Evolutionary conservation across 1,140 invertebrate genomes (phyloP), one percentile per base, ranked within the genome.

Genomic region (Neodiprion lecontei): DNA sequence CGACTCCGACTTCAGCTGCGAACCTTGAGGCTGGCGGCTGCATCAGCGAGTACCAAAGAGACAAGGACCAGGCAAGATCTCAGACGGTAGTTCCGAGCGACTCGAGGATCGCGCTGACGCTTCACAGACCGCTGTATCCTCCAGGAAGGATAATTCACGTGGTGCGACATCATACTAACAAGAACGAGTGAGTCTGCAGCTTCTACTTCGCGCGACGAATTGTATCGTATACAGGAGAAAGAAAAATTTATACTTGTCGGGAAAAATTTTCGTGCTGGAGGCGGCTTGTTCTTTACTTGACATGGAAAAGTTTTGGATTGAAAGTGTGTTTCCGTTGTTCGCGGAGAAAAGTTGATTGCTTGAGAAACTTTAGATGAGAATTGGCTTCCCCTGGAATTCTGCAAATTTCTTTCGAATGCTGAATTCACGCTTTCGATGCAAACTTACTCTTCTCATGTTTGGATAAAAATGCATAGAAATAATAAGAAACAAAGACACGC

Each of bases 61-160:
- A 91, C 70, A 92, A 91, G 83, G 87, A 91, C 74, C 84, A 87
- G 66, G 91, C 92, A 9, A 88, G 92, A 53, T 90, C 90, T 14
- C 90, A 91, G 71, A 91, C 91, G 17, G 89, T 93, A 69, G 91
- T 95, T 87, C 91, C 94, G 7, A 91, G 90, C 72, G 93, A 94
- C 80, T 92, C 92, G 79, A 91, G 91, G 67, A 94, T 95, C 81
- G 93, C 94, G 73, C 89, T 96, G 76, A 94, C 94, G 70, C 88
- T 96, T 77, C 93, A 96, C 88, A 90, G 94, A 81, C 96, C 95
- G 1, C 89, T 98, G 1, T 97, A 94, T 87, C 95, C 95, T 65
- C 96, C 96, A 9, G 96, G 96, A 4, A 91, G 92, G 79, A 97
- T 97, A 73, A 95, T 98, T 67, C 96, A 97, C 83, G 92, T 98